These are phyloP conservation scores for Myripristis murdjan DNA, from an alignment of 2,797 vertebrate species.

Conservation along the genomic window DNA sequence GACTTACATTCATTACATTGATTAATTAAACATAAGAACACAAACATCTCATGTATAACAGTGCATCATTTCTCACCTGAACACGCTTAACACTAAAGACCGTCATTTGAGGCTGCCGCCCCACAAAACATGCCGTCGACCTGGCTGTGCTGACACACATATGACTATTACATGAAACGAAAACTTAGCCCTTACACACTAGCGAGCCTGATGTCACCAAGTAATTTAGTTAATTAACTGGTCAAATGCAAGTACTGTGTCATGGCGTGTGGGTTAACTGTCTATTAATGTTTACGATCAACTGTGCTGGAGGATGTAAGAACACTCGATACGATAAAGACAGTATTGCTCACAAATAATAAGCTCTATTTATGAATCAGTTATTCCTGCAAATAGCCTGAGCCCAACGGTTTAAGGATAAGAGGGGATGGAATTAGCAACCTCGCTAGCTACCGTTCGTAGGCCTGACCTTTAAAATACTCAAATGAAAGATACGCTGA, in stretches of 20 bases:
- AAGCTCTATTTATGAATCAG: background rate
- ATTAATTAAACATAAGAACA: background rate
- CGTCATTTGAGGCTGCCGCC: too few relatives aligned
- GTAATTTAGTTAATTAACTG: slow-evolving; percentile 7
- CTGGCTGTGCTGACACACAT: background rate
- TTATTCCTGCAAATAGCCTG: slow-evolving; percentile 32
- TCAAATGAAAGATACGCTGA: background rate
- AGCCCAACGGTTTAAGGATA: slow-evolving; percentile 54
- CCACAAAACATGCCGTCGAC: too few relatives aligned
- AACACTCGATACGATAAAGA: background rate
- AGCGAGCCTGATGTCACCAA: background rate
- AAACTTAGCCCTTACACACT: background rate
- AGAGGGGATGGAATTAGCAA: slow-evolving; percentile 69
- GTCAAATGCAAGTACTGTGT: background rate
- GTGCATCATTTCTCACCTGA: too few relatives aligned
- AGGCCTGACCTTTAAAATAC: slow-evolving; percentile 48
- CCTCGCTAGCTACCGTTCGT: slow-evolving; percentile 45
- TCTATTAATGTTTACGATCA: background rate
- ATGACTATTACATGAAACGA: background rate
- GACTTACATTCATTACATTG: background rate
- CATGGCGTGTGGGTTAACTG: background rate
- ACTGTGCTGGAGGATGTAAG: slow-evolving; percentile 2
- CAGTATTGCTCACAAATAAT: background rate
- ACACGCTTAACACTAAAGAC: too few relatives aligned
- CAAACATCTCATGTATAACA: too few relatives aligned